Percentiles rank a stretch among this genome's conserved stretches.
These are phyloP conservation scores for Chrysotoxum bicinctum DNA, from an alignment of 2,888 invertebrate genomes.

Conservation along the genomic window DNA sequence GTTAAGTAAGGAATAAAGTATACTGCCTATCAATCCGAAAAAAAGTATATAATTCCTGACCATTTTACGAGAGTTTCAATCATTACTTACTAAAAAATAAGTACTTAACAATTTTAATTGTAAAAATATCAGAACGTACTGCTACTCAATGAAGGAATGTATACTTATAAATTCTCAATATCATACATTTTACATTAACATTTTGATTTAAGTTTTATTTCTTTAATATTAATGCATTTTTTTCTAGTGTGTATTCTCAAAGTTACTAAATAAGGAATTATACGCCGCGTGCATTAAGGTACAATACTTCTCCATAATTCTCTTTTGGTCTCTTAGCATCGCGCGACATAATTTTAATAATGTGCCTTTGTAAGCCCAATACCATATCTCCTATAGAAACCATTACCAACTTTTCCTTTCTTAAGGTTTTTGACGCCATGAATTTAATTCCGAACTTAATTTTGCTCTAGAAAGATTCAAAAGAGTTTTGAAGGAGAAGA, in stretches of 20 bases:
- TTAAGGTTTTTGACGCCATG: no score
- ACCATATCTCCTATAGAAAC: no score
- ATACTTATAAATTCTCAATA: background rate
- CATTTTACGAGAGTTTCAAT: background rate
- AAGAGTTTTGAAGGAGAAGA: no score
- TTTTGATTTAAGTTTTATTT: slow-evolving; percentile 1
- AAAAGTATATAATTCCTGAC: background rate
- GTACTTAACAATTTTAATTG: slow-evolving; percentile 14
- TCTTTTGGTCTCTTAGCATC: background rate
- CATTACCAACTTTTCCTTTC: no score
- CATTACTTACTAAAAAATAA: background rate
- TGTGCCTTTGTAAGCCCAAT: background rate
- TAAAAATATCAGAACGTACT: background rate
- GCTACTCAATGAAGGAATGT: background rate
- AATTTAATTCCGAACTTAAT: no score
- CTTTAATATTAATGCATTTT: slow-evolving; percentile 5
- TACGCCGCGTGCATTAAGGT: background rate
- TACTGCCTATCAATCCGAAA: slow-evolving; percentile 20
- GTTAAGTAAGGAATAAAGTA: background rate
- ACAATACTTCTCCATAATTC: background rate
- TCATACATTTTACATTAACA: background rate
- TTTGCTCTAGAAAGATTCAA: no score
- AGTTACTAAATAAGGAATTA: background rate
- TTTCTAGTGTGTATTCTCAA: background rate
- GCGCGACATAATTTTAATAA: background rate